Evolutionary conservation across 1,140 invertebrate species (phyloP).

Genomic region (Globodera rostochiensis): DNA sequence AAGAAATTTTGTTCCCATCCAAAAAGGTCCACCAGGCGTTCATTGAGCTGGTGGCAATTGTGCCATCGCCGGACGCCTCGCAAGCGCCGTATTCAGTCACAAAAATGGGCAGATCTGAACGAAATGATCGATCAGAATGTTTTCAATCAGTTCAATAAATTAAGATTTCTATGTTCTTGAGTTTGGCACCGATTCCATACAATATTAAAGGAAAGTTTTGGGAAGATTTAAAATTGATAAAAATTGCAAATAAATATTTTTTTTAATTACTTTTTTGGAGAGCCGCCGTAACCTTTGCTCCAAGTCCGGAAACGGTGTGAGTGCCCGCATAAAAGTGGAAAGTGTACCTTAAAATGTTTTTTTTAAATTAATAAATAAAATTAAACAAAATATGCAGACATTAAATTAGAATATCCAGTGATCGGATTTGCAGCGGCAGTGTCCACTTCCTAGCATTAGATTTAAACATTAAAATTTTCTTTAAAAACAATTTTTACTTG

Average conservation of each 20-base stretch:
- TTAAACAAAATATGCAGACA: conserved; percentile 5
- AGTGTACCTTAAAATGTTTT: not conserved
- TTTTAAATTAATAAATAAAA: conserved; percentile 5
- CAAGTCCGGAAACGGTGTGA: not conserved
- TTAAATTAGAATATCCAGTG: conserved; percentile 12
- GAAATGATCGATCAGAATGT: not conserved
- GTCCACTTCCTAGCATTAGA: conserved; percentile 9
- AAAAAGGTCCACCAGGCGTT: conserved; percentile 29
- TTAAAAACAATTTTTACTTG: not conserved
- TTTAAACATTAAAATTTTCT: no score
- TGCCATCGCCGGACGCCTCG: conserved; percentile 13
- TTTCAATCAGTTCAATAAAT: not conserved
- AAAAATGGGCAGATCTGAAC: conserved; percentile 25
- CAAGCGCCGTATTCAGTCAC: conserved; percentile 34
- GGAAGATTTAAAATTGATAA: no score
- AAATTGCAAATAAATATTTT: not conserved
- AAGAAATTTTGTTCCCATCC: conserved; percentile 25
- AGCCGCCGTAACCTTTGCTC: conserved; percentile 21
- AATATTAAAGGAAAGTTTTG: no score
- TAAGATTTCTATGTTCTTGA: no score
- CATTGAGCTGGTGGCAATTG: conserved; percentile 1
- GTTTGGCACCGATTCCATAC: no score
- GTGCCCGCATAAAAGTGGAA: conserved; percentile 21
- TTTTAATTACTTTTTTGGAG: conserved; percentile 1
- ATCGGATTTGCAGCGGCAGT: conserved; percentile 18